Percentiles rank a stretch among this genome's conserved stretches.
phyloP scores from a whole-genome alignment of 2,888 invertebrate genomes.

The Bugula neritina region DNA sequence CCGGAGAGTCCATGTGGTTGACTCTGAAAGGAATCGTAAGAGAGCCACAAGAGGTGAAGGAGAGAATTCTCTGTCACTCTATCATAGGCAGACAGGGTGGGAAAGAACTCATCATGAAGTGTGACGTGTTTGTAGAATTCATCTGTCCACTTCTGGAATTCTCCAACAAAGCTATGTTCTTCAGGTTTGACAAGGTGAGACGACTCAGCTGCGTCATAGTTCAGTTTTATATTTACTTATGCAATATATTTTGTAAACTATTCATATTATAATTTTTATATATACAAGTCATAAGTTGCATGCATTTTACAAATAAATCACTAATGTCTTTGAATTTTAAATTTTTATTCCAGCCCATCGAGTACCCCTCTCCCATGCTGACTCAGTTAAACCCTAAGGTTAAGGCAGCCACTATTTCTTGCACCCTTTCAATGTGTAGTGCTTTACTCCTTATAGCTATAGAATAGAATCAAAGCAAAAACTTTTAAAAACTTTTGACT shows the following conservation, averaged over 20 bases:
- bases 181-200: constrained; percentile 51
- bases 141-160: constrained; percentile 52
- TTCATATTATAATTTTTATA: too few relatives aligned
- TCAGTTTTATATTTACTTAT: too few relatives aligned
- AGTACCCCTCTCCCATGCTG: neutral
- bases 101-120: constrained; percentile 52
- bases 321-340: too few relatives aligned
- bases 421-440: neutral
- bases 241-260: too few relatives aligned
- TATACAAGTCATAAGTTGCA: too few relatives aligned
- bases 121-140: constrained; percentile 50
- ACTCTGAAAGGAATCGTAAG: constrained; percentile 47
- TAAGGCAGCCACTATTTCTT: neutral
- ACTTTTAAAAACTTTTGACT: too few relatives aligned
- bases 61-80: constrained; percentile 50
- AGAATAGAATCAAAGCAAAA: too few relatives aligned
- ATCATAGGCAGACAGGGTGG: constrained; percentile 53
- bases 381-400: neutral
- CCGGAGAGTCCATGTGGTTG: constrained; percentile 48
- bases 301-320: too few relatives aligned
- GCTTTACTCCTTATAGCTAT: too few relatives aligned
- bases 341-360: neutral
- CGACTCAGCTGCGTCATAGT: too few relatives aligned
- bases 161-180: constrained; percentile 47
- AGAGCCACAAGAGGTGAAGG: constrained; percentile 45